phyloP scores from a whole-genome alignment of 2,888 invertebrate species.

The Autographa gamma region DNA sequence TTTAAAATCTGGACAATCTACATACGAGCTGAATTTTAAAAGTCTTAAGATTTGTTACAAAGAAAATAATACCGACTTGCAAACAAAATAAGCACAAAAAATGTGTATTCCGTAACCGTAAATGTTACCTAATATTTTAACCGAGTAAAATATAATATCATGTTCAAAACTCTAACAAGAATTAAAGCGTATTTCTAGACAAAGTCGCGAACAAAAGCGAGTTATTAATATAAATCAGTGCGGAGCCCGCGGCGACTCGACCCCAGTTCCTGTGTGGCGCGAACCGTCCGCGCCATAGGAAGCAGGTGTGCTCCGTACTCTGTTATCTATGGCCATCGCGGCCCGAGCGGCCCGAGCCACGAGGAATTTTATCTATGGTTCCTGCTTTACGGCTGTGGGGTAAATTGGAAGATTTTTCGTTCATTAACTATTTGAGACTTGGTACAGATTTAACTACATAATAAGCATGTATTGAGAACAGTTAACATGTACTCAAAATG shows the following conservation, averaged over 20 bases:
- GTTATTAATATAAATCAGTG: constrained; percentile 54
- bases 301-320: constrained; percentile 56
- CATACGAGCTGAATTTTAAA: too few species aligned
- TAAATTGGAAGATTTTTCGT: constrained; percentile 44
- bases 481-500: too few species aligned
- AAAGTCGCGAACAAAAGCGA: constrained; percentile 33
- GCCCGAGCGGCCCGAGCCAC: constrained; percentile 43
- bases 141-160: too few species aligned
- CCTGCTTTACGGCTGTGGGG: constrained; percentile 43
- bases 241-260: constrained; percentile 53
- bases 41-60: too few species aligned
- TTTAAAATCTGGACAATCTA: too few species aligned
- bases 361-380: constrained; percentile 51
- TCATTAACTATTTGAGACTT: neutral
- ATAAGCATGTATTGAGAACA: too few species aligned
- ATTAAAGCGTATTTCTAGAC: neutral
- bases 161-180: neutral
- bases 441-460: neutral
- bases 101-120: too few species aligned
- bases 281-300: constrained; percentile 53
- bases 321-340: constrained; percentile 56
- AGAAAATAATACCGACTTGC: too few species aligned
- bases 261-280: constrained; percentile 58
- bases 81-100: too few species aligned
- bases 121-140: too few species aligned